phyloP scores from a whole-genome alignment of 2,797 vertebrate genomes.

The Propithecus deckenii region DNA sequence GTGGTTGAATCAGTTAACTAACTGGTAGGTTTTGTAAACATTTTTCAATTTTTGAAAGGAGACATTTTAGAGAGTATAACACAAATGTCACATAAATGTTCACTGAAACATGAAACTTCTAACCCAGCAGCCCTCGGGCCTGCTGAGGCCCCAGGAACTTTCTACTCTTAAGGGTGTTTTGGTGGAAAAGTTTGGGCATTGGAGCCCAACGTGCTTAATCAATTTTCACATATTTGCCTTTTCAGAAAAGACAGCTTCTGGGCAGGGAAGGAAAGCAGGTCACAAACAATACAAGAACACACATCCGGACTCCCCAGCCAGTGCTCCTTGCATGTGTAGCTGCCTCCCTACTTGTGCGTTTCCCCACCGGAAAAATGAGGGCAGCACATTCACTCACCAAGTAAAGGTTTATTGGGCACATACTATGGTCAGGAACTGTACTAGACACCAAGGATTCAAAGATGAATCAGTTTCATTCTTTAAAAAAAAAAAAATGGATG shows the following conservation, averaged over 20 bases:
- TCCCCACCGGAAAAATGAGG: background rate
- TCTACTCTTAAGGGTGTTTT: background rate
- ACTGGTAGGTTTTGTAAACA: background rate
- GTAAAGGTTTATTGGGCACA: background rate
- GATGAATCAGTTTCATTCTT: background rate
- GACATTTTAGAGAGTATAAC: background rate
- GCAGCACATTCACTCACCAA: background rate
- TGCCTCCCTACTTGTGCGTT: fast-evolving
- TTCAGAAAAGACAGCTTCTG: background rate
- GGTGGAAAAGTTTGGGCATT: background rate
- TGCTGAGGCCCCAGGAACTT: background rate
- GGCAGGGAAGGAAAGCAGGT: background rate
- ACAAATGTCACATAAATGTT: background rate
- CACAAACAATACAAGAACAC: background rate
- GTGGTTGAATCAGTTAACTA: background rate
- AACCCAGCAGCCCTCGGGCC: background rate
- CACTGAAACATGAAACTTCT: background rate
- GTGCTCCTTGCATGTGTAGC: background rate
- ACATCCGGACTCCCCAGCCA: background rate
- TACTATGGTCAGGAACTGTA: background rate
- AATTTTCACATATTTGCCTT: background rate
- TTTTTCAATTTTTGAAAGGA: background rate
- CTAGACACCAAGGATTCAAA: background rate
- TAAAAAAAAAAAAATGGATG: background rate
- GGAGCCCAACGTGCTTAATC: fast-evolving